phyloP scores from a whole-genome alignment of 2,797 vertebrate genomes.

The Echiichthys vipera region DNA sequence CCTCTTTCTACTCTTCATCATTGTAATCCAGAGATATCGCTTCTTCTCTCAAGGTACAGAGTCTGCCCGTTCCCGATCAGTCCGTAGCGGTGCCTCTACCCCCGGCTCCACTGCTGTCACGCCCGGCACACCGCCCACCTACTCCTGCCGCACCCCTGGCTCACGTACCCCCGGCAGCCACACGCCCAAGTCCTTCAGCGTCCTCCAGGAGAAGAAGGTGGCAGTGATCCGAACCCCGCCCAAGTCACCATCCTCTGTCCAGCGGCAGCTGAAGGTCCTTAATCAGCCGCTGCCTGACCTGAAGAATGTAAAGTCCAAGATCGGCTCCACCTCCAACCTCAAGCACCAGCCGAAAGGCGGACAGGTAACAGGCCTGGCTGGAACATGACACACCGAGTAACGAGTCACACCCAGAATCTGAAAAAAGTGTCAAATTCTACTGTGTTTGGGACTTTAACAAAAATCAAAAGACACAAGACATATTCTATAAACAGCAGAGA shows the following conservation, averaged over 20 bases:
- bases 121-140: constrained; percentile 93
- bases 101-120: constrained; percentile 94
- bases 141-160: constrained; percentile 93
- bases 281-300: constrained; percentile 95
- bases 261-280: constrained; percentile 92
- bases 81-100: constrained; percentile 93
- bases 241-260: constrained; percentile 92
- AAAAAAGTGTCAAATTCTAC: neutral
- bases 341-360: constrained; percentile 96
- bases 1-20: neutral
- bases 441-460: no score
- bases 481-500: neutral
- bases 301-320: constrained; percentile 95
- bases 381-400: neutral
- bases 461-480: no score
- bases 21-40: neutral
- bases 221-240: constrained; percentile 95
- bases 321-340: constrained; percentile 93
- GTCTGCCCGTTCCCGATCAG: constrained; percentile 90
- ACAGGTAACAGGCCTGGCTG: constrained; percentile 84
- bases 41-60: constrained; percentile 86
- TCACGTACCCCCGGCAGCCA: constrained; percentile 92
- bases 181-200: constrained; percentile 93
- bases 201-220: constrained; percentile 94
- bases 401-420: neutral